A percentile compares a stretch with the other conserved stretches of the same genome.
These are phyloP conservation scores for Bryconaethiops microstoma DNA, from an alignment of 2,797 vertebrate species.

Conservation along the genomic window DNA sequence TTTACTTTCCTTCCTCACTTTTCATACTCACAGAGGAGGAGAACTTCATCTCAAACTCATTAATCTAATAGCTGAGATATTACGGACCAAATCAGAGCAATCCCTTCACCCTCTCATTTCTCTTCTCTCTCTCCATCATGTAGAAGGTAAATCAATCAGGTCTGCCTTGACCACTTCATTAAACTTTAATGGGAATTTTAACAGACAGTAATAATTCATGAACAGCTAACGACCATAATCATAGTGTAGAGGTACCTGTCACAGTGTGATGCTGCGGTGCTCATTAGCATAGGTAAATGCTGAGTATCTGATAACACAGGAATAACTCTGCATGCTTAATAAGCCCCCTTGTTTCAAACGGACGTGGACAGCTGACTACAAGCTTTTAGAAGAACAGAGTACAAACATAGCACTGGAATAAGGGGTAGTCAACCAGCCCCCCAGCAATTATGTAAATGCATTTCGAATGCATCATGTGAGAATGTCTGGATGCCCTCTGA, in stretches of 20 bases:
- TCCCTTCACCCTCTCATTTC: slow-evolving; percentile 50
- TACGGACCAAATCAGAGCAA: slow-evolving; percentile 49
- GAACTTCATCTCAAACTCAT: slow-evolving; percentile 54
- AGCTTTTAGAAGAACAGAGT: slow-evolving; percentile 2
- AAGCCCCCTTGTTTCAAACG: slow-evolving; percentile 41
- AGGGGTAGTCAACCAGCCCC: neutral
- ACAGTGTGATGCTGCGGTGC: slow-evolving; percentile 46
- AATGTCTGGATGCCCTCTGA: slow-evolving; percentile 7
- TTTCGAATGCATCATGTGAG: slow-evolving; percentile 47
- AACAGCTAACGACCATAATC: slow-evolving; percentile 55
- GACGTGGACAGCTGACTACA: neutral
- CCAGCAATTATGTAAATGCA: slow-evolving; percentile 43
- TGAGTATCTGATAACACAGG: slow-evolving; percentile 46
- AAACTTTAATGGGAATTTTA: slow-evolving; percentile 59
- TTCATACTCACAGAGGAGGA: slow-evolving; percentile 48
- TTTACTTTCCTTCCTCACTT: slow-evolving; percentile 44
- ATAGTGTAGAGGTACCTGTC: slow-evolving; percentile 54
- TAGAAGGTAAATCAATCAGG: slow-evolving; percentile 62
- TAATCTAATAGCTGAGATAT: slow-evolving; percentile 56
- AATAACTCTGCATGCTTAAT: slow-evolving; percentile 50
- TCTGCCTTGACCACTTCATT: slow-evolving; percentile 60
- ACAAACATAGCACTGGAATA: neutral
- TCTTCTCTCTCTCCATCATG: slow-evolving; percentile 47
- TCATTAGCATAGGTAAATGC: slow-evolving; percentile 62
- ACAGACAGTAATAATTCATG: slow-evolving; percentile 60